Evolutionary conservation across 2,113 vertebrate species (phyloP).

Genomic region (Salvelinus fontinalis): DNA sequence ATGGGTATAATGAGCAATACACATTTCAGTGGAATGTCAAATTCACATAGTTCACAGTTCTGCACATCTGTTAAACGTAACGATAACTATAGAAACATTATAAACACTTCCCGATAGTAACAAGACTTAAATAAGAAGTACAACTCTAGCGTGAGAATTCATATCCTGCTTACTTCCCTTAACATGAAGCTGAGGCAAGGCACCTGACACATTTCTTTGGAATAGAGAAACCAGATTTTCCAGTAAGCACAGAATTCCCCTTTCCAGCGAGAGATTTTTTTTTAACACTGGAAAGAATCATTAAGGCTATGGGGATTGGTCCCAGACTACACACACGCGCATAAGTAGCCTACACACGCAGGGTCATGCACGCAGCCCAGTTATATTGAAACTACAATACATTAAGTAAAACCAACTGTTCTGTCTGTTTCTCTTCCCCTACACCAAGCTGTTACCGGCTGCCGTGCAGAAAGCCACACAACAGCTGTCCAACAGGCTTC

Average conservation of each 20-base stretch:
- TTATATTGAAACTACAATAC: too few species aligned
- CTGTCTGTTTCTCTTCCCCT: neutral
- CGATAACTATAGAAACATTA: too few species aligned
- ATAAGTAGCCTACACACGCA: too few species aligned
- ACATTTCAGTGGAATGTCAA: too few species aligned
- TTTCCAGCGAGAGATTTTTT: too few species aligned
- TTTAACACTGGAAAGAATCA: neutral
- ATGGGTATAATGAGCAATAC: too few species aligned
- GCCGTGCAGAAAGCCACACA: conserved; percentile 65
- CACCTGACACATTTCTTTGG: neutral
- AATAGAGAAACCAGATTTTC: neutral
- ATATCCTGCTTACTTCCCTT: neutral
- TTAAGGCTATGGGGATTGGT: neutral
- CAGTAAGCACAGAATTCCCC: neutral
- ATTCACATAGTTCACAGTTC: too few species aligned
- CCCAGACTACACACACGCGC: neutral
- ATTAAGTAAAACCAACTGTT: too few species aligned
- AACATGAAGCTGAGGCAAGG: neutral
- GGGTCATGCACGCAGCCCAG: too few species aligned
- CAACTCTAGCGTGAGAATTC: neutral
- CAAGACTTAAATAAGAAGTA: neutral
- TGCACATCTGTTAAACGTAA: too few species aligned
- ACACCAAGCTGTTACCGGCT: conserved; percentile 66
- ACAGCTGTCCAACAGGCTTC: conserved; percentile 46
- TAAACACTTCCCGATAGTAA: neutral